Evolutionary conservation across 2,888 invertebrate genomes (phyloP), one percentile per base, ranked within the genome.

Genomic region (Troides helena): DNA sequence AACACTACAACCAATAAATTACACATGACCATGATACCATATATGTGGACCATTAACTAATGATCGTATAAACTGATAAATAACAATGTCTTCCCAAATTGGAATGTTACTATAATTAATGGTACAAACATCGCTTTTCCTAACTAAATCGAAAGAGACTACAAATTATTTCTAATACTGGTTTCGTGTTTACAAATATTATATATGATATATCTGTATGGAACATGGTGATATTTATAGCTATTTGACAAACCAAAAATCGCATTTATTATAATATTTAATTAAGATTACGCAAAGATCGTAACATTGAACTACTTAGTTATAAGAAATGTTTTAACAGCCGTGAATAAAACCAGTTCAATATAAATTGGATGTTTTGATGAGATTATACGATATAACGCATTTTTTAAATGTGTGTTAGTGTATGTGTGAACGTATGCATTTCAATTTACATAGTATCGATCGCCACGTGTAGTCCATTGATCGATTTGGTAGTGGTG

Each of bases 381-480:
- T 57, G 65, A 36, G 43, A 62, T 68, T 63, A 60, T 30, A 56
- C 46, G 43, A 23, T 43, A 6, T 18, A 65, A 50, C 18, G 57
- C 63, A 43, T 61, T 67, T 14, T 50, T 56, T 23, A 67, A 67
- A 69, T 71, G 71, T 72, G 74, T 65, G 68, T 56, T 10, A 14
- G 56, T 56, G 18, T 18, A 69, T 70, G 71, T 72, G 74, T 66
- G 68, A 36, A 58, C 50, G 70, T 60, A 61, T 73, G 74, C 71
- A 73, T 68, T 72, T 65, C 53, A 75, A 85, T 82, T 80, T 78
- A 80, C 78, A 80, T 81, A 79, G 80, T 81, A 84, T 85, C 81
- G 81, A 86, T 81, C 79, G 82, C 87, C 90, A 87, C 89, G 89
- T 87, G 88, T 87, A 80, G 82, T 81, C 85, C 88, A 89, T 88